These are phyloP conservation scores for Drosophila parabipectinata DNA, from an alignment of 1,140 invertebrate genomes.

Conservation along the genomic window DNA sequence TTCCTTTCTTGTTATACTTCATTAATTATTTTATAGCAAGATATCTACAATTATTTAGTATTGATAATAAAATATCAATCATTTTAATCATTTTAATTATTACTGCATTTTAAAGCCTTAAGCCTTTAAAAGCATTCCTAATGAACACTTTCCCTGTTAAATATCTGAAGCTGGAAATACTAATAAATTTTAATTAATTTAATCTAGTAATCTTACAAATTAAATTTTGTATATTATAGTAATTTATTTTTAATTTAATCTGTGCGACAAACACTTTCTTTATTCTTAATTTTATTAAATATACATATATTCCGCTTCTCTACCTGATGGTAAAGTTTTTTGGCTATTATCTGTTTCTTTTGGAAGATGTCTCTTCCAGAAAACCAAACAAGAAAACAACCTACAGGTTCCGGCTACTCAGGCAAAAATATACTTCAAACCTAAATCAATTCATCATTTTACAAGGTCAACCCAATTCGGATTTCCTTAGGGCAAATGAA, in stretches of 20 bases:
- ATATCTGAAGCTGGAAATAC: no score
- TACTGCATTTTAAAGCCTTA: no score
- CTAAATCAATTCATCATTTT: constrained; percentile 31
- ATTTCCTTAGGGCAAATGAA: constrained; percentile 36
- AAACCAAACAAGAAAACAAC: constrained; percentile 5
- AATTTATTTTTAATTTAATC: not conserved
- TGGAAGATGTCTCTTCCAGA: constrained; percentile 7
- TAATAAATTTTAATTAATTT: no score
- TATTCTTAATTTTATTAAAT: not conserved
- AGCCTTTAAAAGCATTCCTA: no score
- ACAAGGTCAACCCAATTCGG: constrained; percentile 50
- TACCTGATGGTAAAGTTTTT: not conserved
- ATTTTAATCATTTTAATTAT: no score
- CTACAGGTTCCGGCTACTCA: constrained; percentile 16
- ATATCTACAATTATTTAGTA: no score
- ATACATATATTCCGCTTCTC: not conserved
- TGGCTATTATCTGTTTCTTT: not conserved
- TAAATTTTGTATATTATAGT: not conserved
- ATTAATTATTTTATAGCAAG: no score
- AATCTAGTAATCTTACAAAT: no score
- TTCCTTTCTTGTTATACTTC: no score
- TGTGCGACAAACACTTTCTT: not conserved
- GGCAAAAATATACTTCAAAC: not conserved
- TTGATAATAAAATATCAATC: no score
- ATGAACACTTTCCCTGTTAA: no score